Base-by-base conservation (phyloP, 2,797 vertebrate genomes). In the Poeciliopsis infans region DNA sequence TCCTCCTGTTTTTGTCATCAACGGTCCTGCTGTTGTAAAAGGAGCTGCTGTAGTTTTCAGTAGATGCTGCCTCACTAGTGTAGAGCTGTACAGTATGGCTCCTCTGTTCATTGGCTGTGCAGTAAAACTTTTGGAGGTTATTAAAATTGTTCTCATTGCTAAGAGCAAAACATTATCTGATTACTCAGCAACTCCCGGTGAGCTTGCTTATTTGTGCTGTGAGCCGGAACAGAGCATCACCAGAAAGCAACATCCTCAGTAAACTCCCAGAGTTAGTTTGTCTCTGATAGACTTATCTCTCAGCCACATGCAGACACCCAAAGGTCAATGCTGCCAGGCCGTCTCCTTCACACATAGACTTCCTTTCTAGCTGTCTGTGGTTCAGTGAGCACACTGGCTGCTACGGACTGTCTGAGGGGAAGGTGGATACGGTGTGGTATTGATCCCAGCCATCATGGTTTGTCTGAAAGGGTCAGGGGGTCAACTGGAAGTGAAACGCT, bases 261-360 rank as follows among this genome's bases (percentile, higher is more conserved):
- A 31, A 31, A 31, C 57, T 31, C 25, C n/a, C 57, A 31, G 10
- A 31, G 28, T 59, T 59, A 57, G 55, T 57, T 57, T 57, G 23
- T 68, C 61, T 76, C 61, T 68, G 59, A 76, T 57, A 49, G n/a
- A 39, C 70, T 73, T 69, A 59, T 36, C 49, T 76, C 57, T 73
- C 55, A 53, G 28, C 79, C 70, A 81, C 51, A 15, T 51, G 76
- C 36, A 79, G 68, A 77, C 82, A 73, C 4, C 33, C n/a, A 86
- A 84, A 86, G 82, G 85, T 66, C 79, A 82, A 47, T 59, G 51
- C 23, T 53, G 64, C 51, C 64, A 69, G 51, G n/a, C 75, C 72
- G 68, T 79, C 72, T 79, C 72, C 53, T 75, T 82, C 72, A 59
- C 70, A 79, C 74, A 76, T 66, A 77, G 23, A 57, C 43, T 61